Percentiles rank a stretch among this genome's conserved stretches.
phyloP scores from a whole-genome alignment of 1,140 invertebrate species.

The Bombus picipes region DNA sequence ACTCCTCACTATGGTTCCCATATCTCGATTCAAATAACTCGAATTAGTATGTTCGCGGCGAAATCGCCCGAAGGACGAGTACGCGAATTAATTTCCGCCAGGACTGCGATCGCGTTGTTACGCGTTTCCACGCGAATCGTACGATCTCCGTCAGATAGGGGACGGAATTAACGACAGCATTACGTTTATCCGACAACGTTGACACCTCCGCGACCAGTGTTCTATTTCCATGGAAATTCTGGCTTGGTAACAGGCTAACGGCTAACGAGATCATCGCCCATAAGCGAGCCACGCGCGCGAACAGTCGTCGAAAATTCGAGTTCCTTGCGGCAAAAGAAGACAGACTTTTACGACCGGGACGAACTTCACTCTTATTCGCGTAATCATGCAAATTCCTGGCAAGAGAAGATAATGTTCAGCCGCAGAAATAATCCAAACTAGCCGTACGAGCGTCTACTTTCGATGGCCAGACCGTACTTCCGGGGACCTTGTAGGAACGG shows the following conservation, averaged over 20 bases:
- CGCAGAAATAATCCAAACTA: not conserved
- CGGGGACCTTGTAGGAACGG: no score
- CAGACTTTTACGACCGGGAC: not conserved
- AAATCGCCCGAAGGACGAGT: not conserved
- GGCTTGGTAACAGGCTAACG: constrained; percentile 9
- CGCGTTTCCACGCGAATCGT: not conserved
- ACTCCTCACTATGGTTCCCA: not conserved
- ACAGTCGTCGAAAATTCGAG: not conserved
- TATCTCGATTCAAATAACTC: not conserved
- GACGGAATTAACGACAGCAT: constrained; percentile 44
- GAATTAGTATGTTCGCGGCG: not conserved
- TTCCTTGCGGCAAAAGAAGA: not conserved
- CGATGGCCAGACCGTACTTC: not conserved
- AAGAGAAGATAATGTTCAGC: not conserved
- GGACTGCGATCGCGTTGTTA: constrained; percentile 6
- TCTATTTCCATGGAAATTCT: constrained; percentile 64
- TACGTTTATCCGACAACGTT: constrained; percentile 14
- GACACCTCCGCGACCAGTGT: not conserved
- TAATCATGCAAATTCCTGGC: constrained; percentile 19
- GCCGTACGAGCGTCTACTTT: not conserved
- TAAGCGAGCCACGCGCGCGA: not conserved
- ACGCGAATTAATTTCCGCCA: constrained; percentile 35
- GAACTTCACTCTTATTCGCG: not conserved
- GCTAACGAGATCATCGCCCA: not conserved
- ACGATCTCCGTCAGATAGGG: constrained; percentile 31